Evolutionary conservation across 1,140 invertebrate genomes (phyloP), one percentile per base, ranked within the genome.

Genomic region (Conus ventricosus): DNA sequence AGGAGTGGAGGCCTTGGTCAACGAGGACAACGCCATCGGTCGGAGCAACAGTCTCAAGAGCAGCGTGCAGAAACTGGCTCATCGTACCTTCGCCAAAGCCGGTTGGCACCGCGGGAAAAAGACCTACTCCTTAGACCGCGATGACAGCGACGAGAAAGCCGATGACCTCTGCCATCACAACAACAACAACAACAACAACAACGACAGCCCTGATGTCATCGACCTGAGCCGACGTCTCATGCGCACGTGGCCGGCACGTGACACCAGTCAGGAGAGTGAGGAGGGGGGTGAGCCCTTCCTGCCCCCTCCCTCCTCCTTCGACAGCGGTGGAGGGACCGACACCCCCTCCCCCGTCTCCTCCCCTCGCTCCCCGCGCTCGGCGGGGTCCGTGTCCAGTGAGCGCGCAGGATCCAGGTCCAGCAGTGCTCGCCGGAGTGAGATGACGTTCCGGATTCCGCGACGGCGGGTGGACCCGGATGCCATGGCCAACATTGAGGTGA

Each of bases 401-500:
- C 63, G 88, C 76, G 55, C 71, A 71, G 60, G 86, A 83, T 81
- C 67, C 51, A 67, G 55, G 75, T 15, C 39, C 71, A 85, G 57
- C 67, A 53, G 75, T 53, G 81, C 53, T 89, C 87, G 57, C 15
- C 8, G 57, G 8, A 15, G 57, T 15, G 57, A 15, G 57, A 15
- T 60, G 57, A 39, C 3, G 57, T 60, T 4, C 67, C 63, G 67
- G 55, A 88, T 90, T 11, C 89, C 90, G 0, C 51, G 90, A 27
- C 80, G 91, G 57, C 90, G 92, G 63, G 90, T 93, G 23, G 90
- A 92, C 84, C 92, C 92, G 2, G 88, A 82, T 25, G 90, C 91
- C 25, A 57, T 93, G 88, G 92, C 92, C n/a, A 90, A 92, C 87
- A 93, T 93, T 80, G 90, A 93, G 82, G 92, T 93, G 87, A 91